Conservation (phyloP, 2,888 invertebrate genomes). For the Pycnomerus fuliginosus region DNA sequence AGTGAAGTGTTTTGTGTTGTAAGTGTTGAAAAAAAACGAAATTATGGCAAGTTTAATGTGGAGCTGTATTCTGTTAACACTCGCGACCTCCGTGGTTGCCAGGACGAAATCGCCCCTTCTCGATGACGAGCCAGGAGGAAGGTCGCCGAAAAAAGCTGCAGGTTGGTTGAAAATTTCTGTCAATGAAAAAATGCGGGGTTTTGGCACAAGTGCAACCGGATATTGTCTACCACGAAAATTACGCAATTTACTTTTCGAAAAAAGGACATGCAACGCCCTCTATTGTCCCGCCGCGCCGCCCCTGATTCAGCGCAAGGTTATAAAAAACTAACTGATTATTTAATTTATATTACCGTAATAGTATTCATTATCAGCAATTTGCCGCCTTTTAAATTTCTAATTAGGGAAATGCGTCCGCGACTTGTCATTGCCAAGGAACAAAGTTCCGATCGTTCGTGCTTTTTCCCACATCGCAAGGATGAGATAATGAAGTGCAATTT, state of each 20-base stretch:
- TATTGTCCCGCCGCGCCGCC: too few species aligned
- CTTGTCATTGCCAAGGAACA: too few species aligned
- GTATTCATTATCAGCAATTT: too few species aligned
- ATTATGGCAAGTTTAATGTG: slow-evolving; percentile 17
- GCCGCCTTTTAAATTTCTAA: too few species aligned
- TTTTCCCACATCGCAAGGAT: too few species aligned
- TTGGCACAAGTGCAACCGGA: slow-evolving; percentile 20
- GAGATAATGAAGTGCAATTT: too few species aligned
- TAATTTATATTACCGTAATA: too few species aligned
- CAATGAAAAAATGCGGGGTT: slow-evolving; percentile 2
- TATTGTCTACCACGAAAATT: slow-evolving; percentile 4
- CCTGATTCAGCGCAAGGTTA: too few species aligned
- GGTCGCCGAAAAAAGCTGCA: slow-evolving; percentile 46
- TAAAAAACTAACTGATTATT: too few species aligned
- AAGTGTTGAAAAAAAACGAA: slow-evolving; percentile 5
- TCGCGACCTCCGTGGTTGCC: slow-evolving; percentile 23
- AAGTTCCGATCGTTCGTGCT: too few species aligned
- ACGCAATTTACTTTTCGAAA: slow-evolving; percentile 5
- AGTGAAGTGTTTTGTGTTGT: slow-evolving; percentile 29
- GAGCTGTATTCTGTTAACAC: slow-evolving; percentile 18
- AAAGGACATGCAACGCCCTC: slow-evolving; percentile 30
- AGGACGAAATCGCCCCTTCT: slow-evolving; percentile 45
- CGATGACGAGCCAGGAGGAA: slow-evolving; percentile 42
- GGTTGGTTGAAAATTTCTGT: slow-evolving; percentile 33
- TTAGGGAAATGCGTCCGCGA: too few species aligned